Evolutionary conservation across 2,113 vertebrate genomes (phyloP), one percentile per base, ranked within the genome.

Genomic region (Phaethornis superciliosus): DNA sequence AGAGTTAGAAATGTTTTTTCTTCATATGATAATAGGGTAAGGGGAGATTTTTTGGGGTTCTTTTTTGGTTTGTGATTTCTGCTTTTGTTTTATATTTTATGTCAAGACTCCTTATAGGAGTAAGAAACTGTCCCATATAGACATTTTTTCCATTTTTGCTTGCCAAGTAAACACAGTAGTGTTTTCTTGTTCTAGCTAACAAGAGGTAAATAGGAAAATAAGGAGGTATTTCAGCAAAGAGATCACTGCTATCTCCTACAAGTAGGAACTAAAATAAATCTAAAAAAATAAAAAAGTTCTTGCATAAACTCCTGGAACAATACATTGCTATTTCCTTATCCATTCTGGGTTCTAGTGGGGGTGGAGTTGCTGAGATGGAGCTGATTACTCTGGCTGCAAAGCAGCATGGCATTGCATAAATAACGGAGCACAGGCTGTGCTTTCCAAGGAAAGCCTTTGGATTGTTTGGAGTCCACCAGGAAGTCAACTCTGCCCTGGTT

Each of bases 401-500:
- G 88, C 78, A 93, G 81, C 13, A 82, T 88, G 76, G 75, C 81
- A 84, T 18, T 95, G 91, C 95, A 92, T 93, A 97, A 97, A 97
- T 54, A 97, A 56, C 32, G 26, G 42, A 97, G 94, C 94, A 95
- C 94, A 76, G 72, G 77, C 93, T 96, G 95, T 93, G 95, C 92
- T 95, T 95, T 89, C 93, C 92, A 88, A 81, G 69, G 91, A 92
- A 71, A 94, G 62, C 72, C 75, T 74, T 81, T 88, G 90, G 89
- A 97, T 96, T 97, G 89, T 96, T 97, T 96, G 83, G 85, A 96
- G 94, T 81, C 84, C 81, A 80, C 85, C 96, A 97, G 98, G 98
- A 98, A 98, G 94, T 97, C 92, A 97, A 90, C 96, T 96, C 96
- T 97, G 96, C 92, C 95, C 97, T 87, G 75, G 92, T 96, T 98